These are phyloP conservation scores for Hemicentrotus pulcherrimus DNA, from an alignment of 35 echinoderm and acorn worm genomes.

Conservation along the genomic window DNA sequence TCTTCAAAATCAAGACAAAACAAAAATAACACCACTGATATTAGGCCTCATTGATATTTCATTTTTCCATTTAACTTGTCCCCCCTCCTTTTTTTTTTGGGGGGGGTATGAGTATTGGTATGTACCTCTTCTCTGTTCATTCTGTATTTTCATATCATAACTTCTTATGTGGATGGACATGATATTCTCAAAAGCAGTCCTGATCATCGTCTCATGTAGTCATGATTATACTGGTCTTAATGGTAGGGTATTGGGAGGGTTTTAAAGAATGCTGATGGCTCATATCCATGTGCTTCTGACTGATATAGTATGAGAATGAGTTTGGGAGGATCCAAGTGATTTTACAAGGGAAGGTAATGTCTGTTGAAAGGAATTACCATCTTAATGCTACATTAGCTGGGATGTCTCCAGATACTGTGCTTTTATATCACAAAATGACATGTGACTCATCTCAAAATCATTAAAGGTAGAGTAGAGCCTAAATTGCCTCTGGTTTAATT, in stretches of 20 bases:
- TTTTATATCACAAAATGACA: neutral
- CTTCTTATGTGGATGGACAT: neutral
- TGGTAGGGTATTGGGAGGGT: neutral
- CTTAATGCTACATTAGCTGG: conserved; percentile 37
- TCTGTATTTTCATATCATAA: too few relatives aligned
- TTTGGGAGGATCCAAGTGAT: neutral
- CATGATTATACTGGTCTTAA: neutral
- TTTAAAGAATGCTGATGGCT: neutral
- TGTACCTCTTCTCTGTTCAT: too few relatives aligned
- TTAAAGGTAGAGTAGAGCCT: neutral
- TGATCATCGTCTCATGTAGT: neutral
- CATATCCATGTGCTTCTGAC: neutral
- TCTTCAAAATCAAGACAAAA: too few relatives aligned
- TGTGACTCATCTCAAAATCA: conserved; percentile 25
- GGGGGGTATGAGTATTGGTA: too few relatives aligned
- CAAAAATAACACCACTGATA: too few relatives aligned
- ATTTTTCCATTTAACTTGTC: too few relatives aligned
- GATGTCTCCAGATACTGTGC: conserved; percentile 5
- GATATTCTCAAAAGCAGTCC: neutral
- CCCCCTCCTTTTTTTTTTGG: too few relatives aligned
- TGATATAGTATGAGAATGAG: neutral
- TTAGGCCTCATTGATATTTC: too few relatives aligned
- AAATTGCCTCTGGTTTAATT: neutral
- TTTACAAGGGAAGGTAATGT: conserved; percentile 6
- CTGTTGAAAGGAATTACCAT: conserved; percentile 25